Base-by-base conservation (phyloP, 1,140 invertebrate genomes). In the Saccostrea cuccullata region DNA sequence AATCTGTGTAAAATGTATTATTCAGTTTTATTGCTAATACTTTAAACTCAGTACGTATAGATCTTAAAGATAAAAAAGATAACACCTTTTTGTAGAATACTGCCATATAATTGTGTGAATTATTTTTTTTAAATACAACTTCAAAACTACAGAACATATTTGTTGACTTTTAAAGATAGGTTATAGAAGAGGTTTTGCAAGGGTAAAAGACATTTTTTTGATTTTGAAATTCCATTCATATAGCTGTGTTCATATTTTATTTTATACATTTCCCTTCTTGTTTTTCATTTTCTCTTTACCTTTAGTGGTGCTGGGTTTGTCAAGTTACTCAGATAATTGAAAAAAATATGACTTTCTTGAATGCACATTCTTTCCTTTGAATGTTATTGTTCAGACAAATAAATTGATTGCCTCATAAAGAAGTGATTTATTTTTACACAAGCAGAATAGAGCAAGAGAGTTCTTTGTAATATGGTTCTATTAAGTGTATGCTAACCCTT, bases 201-300 rank as follows among this genome's bases (percentile, higher is more conserved):
- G 47, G 47, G 47, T 47, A 47, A 47, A 47, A 47, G 47, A 47
- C 47, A 47, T 47, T 47, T 47, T 47, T 20, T 64, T 2, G 17
- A n/a, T 64, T 60, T 17, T 60, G 3, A 20, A 60, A 60, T 60
- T 73, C 23, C 23, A 73, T 73, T n/a, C n/a, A n/a, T 36, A 36
- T 77, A 30, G 11, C 70, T 77, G 70, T 77, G 70, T 77, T 77
- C 70, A 77, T 77, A 12, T 30, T 36, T 77, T 77, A 77, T 77
- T 73, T 17, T 12, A 77, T 26, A 77, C 13, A 11, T 17, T 77
- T 30, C 2, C 15, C 30, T 15, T 77, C 13, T 30, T 30, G 15
- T 77, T 36, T 30, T 12, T 30, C 5, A 30, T 30, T 77, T 30
- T 36, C 26, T 26, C 26, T 26, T 77, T 30, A 77, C 26, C 26